A percentile compares a stretch with the other conserved stretches of the same genome.
phyloP scores from a whole-genome alignment of 2,113 vertebrate genomes.

The Sitta europaea region DNA sequence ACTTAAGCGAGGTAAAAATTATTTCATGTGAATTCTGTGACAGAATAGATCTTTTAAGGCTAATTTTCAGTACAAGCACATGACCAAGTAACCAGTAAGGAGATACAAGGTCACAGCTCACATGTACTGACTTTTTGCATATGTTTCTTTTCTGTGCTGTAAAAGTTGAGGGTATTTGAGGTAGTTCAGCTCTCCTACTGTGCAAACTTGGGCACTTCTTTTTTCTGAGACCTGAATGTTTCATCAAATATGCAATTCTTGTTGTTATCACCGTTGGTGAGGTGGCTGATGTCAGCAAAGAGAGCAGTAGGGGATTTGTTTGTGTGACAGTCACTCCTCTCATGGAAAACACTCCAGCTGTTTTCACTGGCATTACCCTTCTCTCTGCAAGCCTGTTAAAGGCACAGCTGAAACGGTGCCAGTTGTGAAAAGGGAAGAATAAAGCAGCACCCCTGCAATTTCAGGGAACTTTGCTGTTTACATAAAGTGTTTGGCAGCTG shows the following conservation, averaged over 20 bases:
- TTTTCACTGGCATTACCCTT: conserved; percentile 36
- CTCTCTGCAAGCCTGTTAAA: background rate
- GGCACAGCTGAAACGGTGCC: background rate
- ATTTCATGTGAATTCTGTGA: background rate
- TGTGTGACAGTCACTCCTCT: background rate
- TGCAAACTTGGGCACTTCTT: background rate
- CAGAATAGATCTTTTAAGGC: background rate
- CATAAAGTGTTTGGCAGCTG: background rate
- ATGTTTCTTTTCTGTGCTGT: background rate
- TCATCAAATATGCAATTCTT: background rate
- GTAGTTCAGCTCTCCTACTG: background rate
- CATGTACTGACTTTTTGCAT: background rate
- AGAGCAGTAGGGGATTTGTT: conserved; percentile 36
- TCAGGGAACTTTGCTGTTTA: background rate
- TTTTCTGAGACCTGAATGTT: background rate
- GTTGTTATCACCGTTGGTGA: conserved; percentile 14
- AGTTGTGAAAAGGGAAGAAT: background rate
- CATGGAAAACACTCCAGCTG: background rate
- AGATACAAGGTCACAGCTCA: background rate
- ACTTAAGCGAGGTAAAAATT: background rate
- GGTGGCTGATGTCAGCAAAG: conserved; percentile 18
- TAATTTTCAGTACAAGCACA: background rate
- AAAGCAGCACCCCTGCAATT: background rate
- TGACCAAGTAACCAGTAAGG: background rate
- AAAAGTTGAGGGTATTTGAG: background rate